A percentile compares a stretch with the other conserved stretches of the same genome.
Evolutionary conservation across 2,113 vertebrate genomes (phyloP).

Genomic region (Chitala chitala): DNA sequence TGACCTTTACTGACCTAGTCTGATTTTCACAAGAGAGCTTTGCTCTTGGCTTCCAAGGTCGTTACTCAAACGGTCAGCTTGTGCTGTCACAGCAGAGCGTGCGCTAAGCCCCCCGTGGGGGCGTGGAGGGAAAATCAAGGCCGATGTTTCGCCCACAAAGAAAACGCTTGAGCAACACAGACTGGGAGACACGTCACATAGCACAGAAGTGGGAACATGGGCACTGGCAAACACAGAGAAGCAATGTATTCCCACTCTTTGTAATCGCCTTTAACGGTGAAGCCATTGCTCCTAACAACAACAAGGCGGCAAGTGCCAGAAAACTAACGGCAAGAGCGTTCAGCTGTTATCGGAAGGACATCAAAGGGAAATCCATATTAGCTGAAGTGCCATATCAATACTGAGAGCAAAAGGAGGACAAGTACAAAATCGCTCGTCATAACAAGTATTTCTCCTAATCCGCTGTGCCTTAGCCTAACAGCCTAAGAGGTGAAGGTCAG

Average conservation of each 20-base stretch:
- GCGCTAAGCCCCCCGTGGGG: too few species aligned
- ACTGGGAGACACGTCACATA: too few species aligned
- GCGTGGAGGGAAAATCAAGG: conserved; percentile 36
- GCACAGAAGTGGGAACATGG: too few species aligned
- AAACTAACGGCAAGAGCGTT: neutral
- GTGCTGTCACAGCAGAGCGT: too few species aligned
- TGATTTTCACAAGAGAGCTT: conserved; percentile 28
- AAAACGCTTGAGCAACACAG: too few species aligned
- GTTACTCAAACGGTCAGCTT: conserved; percentile 31
- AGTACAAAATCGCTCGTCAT: neutral
- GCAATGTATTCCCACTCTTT: neutral
- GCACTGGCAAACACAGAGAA: neutral
- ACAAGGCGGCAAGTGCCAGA: neutral
- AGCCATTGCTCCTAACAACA: neutral
- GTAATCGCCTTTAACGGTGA: neutral
- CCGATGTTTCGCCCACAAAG: too few species aligned
- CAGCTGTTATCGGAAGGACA: neutral
- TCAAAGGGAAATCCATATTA: conserved; percentile 8
- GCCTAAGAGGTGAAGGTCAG: conserved; percentile 13
- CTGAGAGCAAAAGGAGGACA: neutral
- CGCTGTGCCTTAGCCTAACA: conserved; percentile 2
- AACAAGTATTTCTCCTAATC: conserved; percentile 10
- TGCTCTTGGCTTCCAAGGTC: too few species aligned
- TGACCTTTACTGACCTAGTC: conserved; percentile 48
- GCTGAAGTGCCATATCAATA: conserved; percentile 1